A percentile compares a stretch with the other conserved stretches of the same genome.
These are phyloP conservation scores for Chlamydotis undulata DNA, from an alignment of 2,113 vertebrate genomes.

Conservation along the genomic window DNA sequence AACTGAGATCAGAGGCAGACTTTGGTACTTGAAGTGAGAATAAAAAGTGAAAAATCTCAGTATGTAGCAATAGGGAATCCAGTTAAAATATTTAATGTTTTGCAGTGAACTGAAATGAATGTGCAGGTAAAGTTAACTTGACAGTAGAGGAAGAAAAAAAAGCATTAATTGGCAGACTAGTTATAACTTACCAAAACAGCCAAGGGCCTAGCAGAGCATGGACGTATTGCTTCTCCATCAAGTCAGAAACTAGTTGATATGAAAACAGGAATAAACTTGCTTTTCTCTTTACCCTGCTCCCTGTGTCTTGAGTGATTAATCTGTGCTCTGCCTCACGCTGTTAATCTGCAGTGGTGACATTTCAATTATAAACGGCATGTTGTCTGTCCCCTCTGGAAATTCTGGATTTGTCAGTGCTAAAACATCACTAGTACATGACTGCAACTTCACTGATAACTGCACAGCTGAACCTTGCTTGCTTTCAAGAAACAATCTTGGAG, in stretches of 20 bases:
- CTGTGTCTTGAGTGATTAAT: constrained; percentile 40
- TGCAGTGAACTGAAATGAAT: background rate
- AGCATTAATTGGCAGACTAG: background rate
- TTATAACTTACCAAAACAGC: constrained; percentile 18
- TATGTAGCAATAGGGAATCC: background rate
- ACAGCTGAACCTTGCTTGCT: background rate
- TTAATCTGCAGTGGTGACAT: constrained; percentile 56
- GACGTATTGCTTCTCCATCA: background rate
- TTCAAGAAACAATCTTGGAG: background rate
- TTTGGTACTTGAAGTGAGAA: background rate
- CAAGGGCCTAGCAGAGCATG: background rate
- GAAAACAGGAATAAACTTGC: constrained; percentile 31
- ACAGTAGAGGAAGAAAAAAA: background rate
- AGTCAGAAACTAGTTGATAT: constrained; percentile 30
- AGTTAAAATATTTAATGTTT: background rate
- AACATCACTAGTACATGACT: background rate
- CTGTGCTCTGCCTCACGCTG: constrained; percentile 41
- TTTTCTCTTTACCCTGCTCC: constrained; percentile 18
- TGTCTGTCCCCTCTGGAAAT: constrained; percentile 49
- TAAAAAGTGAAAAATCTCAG: background rate
- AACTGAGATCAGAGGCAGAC: background rate
- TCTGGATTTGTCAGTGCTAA: constrained; percentile 23
- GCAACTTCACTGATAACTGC: background rate
- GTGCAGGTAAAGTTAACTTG: background rate
- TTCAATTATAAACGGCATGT: constrained; percentile 55